Conservation (phyloP, 2,113 vertebrate genomes). For the Capreolus pygargus region DNA sequence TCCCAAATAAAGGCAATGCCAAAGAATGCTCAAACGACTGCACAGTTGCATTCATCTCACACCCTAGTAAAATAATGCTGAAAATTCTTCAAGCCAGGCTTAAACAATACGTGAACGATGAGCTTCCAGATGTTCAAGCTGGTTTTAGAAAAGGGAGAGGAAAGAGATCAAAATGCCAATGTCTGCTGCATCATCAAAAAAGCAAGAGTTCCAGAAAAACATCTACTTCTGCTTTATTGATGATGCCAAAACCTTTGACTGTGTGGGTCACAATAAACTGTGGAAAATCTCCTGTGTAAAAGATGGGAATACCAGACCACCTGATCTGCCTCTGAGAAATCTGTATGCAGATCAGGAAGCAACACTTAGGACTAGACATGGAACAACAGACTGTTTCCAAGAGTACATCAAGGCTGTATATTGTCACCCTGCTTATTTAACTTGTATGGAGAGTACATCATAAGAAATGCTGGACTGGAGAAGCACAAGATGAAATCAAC, state of each 20-base stretch:
- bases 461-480: background rate
- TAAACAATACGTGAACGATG: rapidly evolving
- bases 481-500: background rate
- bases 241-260: background rate
- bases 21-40: rapidly evolving
- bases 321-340: background rate
- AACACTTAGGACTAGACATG: background rate
- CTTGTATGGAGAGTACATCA: background rate
- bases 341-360: background rate
- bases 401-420: background rate
- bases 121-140: background rate
- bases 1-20: background rate
- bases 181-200: background rate
- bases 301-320: background rate
- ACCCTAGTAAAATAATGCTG: rapidly evolving
- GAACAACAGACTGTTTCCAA: background rate
- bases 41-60: background rate
- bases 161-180: background rate
- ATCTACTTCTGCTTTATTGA: background rate
- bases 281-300: background rate
- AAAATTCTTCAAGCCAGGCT: background rate
- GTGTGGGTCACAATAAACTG: background rate
- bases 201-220: background rate
- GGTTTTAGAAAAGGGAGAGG: background rate
- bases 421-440: background rate